These are phyloP conservation scores for Urocolius indicus DNA, from an alignment of 2,113 vertebrate species.

Conservation along the genomic window DNA sequence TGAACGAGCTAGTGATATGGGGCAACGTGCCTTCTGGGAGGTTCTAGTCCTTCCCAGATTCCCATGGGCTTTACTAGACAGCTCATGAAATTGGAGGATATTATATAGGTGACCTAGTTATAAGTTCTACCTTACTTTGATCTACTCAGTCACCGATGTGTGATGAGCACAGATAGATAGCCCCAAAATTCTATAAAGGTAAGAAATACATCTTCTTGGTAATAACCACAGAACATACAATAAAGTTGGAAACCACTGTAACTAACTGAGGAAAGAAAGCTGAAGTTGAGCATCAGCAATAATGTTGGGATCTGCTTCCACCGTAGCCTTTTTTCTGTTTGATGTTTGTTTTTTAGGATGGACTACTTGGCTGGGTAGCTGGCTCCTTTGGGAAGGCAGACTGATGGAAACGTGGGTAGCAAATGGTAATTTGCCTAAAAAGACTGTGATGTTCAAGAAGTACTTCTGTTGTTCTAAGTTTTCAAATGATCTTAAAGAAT, in stretches of 20 bases:
- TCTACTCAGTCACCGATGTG: neutral
- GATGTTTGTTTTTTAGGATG: neutral
- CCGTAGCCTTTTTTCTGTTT: neutral
- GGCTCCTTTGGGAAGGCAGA: neutral
- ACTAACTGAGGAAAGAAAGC: neutral
- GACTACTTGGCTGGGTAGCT: accelerated
- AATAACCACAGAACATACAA: neutral
- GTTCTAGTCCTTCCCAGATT: slow-evolving; percentile 1
- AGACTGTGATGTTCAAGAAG: neutral
- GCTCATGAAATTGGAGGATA: neutral
- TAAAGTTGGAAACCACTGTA: neutral
- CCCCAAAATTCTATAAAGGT: neutral
- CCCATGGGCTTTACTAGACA: slow-evolving; percentile 24
- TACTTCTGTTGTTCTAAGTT: neutral
- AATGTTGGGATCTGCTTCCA: neutral
- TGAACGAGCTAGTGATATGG: neutral
- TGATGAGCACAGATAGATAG: neutral
- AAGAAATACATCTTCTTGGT: neutral
- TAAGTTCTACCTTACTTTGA: neutral
- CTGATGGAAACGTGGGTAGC: neutral
- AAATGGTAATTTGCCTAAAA: neutral
- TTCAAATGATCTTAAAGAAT: neutral
- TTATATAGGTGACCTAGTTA: slow-evolving; percentile 23
- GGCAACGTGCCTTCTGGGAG: slow-evolving; percentile 42
- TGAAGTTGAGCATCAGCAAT: neutral